Base-by-base conservation (phyloP, 2,113 vertebrate genomes). In the Takifugu flavidus region DNA sequence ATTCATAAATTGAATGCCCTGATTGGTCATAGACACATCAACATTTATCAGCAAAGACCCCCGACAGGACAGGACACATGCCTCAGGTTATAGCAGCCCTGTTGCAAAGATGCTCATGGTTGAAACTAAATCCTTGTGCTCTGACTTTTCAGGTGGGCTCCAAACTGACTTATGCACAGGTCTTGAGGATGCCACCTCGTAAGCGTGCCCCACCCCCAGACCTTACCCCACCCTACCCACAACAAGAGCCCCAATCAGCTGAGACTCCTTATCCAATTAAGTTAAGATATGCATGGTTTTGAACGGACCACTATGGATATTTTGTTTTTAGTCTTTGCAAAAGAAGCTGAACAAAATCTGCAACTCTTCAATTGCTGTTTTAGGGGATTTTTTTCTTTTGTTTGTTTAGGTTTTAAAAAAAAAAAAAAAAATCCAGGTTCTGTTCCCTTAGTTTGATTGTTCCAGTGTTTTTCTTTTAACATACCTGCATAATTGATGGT, bases 131-230 rank as follows among this genome's bases (percentile, higher is more conserved):
- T 10, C 5, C 6, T 4, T 81, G 29, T 80, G 26, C 51, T 78
- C 44, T 65, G 68, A 39, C 67, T 81, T 61, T n/a, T 46, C 85
- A 96, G 95, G 92, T 94, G 84, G 67, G 92, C 51, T 88, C 91
- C 74, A 95, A 92, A 86, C 89, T 87, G 56, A 96, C 94, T 89
- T 96, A 96, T 1, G 92, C 94, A 0, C 89, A 94, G 87, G 94
- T 98, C 75, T 95, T 94, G 91, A 92, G 92, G 87, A 89, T 55
- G 43, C 89, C 89, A 39, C 83, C 93, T 76, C 84, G 75, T 43
- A 86, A 91, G 53, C 73, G 82, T 0, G 72, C 75, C 62, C 85
- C 83, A 49, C 82, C 90, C 51, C 62, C 79, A 26, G 92, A 92
- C 86, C 89, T 90, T 75, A 62, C 90, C 75, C 91, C 88, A 0